Evolutionary conservation across 2,113 vertebrate species (phyloP).

Genomic region (Hepsetus odoe): DNA sequence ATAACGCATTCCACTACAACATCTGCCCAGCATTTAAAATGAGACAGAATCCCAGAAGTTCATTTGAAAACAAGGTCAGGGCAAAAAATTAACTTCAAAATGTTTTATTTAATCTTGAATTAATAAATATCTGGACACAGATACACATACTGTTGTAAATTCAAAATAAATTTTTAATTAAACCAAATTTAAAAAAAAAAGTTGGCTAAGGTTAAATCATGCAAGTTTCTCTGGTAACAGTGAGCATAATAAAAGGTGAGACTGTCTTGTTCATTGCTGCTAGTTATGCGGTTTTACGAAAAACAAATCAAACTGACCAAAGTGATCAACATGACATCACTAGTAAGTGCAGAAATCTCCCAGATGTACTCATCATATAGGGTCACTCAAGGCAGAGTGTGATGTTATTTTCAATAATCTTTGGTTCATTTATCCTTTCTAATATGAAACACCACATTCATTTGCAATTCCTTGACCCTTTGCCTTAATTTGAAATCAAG

Average conservation of each 20-base stretch:
- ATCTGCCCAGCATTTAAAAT: too few species aligned
- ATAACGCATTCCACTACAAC: too few species aligned
- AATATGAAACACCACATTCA: background rate
- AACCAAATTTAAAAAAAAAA: background rate
- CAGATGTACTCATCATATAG: conserved; percentile 69
- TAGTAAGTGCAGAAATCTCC: conserved; percentile 49
- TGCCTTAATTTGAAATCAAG: background rate
- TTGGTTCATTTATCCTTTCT: background rate
- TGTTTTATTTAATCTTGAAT: background rate
- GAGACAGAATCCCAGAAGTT: too few species aligned
- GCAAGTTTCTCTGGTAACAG: background rate
- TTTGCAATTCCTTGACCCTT: background rate
- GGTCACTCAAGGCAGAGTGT: background rate
- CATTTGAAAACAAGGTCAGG: too few species aligned
- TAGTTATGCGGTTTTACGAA: too few species aligned
- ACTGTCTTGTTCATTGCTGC: background rate
- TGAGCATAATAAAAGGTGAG: background rate
- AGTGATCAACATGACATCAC: background rate
- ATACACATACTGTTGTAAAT: background rate
- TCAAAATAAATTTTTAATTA: background rate
- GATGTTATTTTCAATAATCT: background rate
- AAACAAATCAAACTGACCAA: background rate
- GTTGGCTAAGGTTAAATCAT: too few species aligned
- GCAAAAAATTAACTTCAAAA: background rate
- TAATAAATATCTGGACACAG: background rate